phyloP scores from a whole-genome alignment of 1,140 invertebrate species.

The Helicoverpa zea region DNA sequence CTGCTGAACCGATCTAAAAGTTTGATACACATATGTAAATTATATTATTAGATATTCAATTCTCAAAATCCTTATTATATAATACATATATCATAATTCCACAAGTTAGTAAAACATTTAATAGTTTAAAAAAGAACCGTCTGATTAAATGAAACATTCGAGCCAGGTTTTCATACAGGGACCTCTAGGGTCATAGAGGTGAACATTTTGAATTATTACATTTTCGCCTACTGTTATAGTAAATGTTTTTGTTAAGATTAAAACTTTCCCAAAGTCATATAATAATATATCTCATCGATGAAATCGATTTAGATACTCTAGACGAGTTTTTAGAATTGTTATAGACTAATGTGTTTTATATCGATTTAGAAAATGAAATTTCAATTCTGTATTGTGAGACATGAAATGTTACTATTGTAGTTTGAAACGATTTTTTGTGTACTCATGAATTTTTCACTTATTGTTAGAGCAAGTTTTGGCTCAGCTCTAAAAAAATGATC shows the following conservation, averaged over 20 bases:
- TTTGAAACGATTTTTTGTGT: too few species aligned
- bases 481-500: too few species aligned
- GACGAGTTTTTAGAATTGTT: neutral
- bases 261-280: neutral
- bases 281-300: constrained; percentile 2
- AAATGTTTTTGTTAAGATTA: neutral
- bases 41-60: too few species aligned
- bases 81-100: too few species aligned
- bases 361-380: neutral
- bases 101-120: too few species aligned
- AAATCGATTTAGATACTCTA: neutral
- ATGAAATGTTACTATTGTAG: neutral
- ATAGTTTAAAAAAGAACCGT: too few species aligned
- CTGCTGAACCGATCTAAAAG: too few species aligned
- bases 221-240: neutral
- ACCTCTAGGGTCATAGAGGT: neutral
- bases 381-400: neutral
- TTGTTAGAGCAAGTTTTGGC: too few species aligned
- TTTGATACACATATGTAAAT: too few species aligned
- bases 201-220: neutral
- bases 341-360: neutral
- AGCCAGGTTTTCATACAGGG: neutral
- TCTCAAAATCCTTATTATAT: too few species aligned
- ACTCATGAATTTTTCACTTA: too few species aligned
- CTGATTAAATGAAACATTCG: neutral